Evolutionary conservation across 1,140 invertebrate genomes (phyloP), one percentile per base, ranked within the genome.

Genomic region (Batillaria attramentaria): DNA sequence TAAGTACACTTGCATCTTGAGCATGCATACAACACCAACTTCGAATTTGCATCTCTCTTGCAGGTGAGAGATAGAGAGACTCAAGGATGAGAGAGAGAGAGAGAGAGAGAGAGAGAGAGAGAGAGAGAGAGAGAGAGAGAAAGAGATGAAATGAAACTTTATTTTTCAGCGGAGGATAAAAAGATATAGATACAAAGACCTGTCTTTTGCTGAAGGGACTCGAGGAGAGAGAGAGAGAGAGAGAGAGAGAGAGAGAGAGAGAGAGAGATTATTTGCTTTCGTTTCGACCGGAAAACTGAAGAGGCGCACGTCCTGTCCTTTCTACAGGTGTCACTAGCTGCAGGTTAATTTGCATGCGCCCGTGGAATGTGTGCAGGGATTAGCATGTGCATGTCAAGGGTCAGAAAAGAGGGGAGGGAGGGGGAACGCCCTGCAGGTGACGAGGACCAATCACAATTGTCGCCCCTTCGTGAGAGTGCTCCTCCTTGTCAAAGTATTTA

Each of bases 341-440:
- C 50, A 13, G 50, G 31, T 60, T 60, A 73, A 57, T 73, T 73
- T 73, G 46, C 72, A 73, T 73, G 54, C 72, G 54, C 72, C 46
- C 72, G 20, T 37, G 72, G 72, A 73, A 57, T n/a, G 72, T 33
- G 46, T 73, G 37, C 18, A 35, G 18, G 72, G 72, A 57, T 73
- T 73, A 73, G 72, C 72, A 73, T 50, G 72, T 73, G 72, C 46
- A 24, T 57, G 72, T n/a, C 18, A 50, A 37, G 50, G 54, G 68
- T 42, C 31, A n/a, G 68, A 70, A 4, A 39, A 39, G 37, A 39
- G 65, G 65, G 20, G 65, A 68, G 20, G 37, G 8, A 39, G 65
- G 20, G 33, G 6, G 65, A 35, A 35, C 13, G 46, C n/a, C n/a
- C n/a, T n/a, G n/a, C n/a, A n/a, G n/a, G n/a, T n/a, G n/a, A n/a